These are phyloP conservation scores for Thymelicus sylvestris DNA, from an alignment of 2,888 invertebrate genomes.

Conservation along the genomic window DNA sequence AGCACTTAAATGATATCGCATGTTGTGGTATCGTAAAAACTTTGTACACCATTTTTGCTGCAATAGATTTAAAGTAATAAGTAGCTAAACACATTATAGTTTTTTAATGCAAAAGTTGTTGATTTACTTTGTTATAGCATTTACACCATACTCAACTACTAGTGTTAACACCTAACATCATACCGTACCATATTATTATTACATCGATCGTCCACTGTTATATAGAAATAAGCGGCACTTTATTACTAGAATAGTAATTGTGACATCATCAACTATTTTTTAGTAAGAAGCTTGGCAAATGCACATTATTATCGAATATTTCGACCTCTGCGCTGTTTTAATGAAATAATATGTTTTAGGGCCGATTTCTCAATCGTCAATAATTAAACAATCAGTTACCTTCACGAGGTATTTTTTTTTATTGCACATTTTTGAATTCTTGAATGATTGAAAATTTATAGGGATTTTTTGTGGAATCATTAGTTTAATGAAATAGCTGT, in stretches of 20 bases:
- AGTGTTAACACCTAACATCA: slow-evolving; percentile 18
- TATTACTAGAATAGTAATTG: slow-evolving; percentile 1
- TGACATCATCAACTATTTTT: neutral
- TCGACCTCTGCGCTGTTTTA: neutral
- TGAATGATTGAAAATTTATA: no score
- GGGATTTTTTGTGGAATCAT: no score
- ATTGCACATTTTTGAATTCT: no score
- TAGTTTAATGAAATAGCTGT: no score
- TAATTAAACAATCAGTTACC: neutral
- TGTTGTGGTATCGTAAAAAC: slow-evolving; percentile 8
- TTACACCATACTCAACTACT: slow-evolving; percentile 16
- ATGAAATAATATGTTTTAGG: neutral
- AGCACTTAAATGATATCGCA: slow-evolving; percentile 3
- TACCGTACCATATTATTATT: slow-evolving; percentile 18
- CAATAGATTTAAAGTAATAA: slow-evolving; percentile 15
- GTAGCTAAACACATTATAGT: slow-evolving; percentile 19
- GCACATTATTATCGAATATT: neutral
- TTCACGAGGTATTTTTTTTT: no score
- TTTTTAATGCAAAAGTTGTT: slow-evolving; percentile 9
- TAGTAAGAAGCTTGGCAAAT: slow-evolving; percentile 4
- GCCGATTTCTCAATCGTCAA: slow-evolving; percentile 1
- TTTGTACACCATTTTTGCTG: slow-evolving; percentile 21
- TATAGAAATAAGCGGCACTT: slow-evolving; percentile 17
- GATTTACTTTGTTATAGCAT: slow-evolving; percentile 21
- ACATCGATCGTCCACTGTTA: slow-evolving; percentile 26